Evolutionary conservation across 30 jellyfish, hydroid and myxozoan species (phyloP).

Genomic region (Aurelia aurita): DNA sequence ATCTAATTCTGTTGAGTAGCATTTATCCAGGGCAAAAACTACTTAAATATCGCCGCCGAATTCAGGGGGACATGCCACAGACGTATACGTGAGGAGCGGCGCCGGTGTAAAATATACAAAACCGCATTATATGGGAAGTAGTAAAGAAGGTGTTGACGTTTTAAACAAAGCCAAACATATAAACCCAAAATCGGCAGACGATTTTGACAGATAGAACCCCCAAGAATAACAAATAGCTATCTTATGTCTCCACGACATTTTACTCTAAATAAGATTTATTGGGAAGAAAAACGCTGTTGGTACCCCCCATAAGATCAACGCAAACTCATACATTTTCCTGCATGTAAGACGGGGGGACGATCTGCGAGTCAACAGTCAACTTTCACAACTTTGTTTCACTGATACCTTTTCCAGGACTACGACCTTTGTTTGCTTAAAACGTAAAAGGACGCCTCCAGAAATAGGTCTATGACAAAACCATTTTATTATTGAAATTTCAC

Average conservation of each 20-base stretch:
- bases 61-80: slow-evolving; percentile 65
- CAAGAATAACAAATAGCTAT: slow-evolving; percentile 51
- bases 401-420: too few species aligned
- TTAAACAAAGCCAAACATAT: slow-evolving; percentile 49
- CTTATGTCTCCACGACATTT: slow-evolving; percentile 6
- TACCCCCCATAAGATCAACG: slow-evolving; percentile 25
- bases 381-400: too few species aligned
- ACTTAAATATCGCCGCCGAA: slow-evolving; percentile 59
- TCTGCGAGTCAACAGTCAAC: too few species aligned
- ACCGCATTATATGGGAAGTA: slow-evolving; percentile 67
- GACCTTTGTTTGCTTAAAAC: too few species aligned
- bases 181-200: slow-evolving; percentile 61
- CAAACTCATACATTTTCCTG: slow-evolving; percentile 10
- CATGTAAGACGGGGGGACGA: slow-evolving; percentile 41
- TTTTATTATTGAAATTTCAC: slow-evolving; percentile 6
- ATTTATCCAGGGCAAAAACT: slow-evolving; percentile 55
- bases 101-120: slow-evolving; percentile 55
- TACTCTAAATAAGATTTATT: slow-evolving; percentile 23
- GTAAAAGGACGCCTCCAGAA: too few species aligned
- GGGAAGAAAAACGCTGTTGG: neutral
- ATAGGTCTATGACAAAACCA: neutral
- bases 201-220: slow-evolving; percentile 67
- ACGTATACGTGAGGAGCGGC: slow-evolving; percentile 37
- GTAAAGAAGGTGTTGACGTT: slow-evolving; percentile 74
- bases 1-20: slow-evolving; percentile 64